Base-by-base conservation (phyloP, 2,888 invertebrate species). In the Cecidostiba fungosa region DNA sequence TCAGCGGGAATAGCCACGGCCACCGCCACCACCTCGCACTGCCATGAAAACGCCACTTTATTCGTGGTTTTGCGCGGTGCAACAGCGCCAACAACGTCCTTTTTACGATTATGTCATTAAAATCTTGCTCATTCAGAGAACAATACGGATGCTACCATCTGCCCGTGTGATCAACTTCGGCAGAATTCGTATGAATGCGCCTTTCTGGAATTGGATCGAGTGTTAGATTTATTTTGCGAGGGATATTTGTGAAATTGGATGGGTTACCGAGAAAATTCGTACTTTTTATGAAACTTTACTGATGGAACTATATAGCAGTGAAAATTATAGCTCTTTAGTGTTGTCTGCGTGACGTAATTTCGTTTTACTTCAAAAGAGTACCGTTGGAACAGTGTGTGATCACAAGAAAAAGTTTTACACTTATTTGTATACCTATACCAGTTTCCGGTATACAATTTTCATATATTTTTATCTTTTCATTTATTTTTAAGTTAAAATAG, bases 21-120 rank as follows among this genome's bases (percentile, higher is more conserved):
- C 54, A 23, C 39, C 39, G 78, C 54, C 36, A 3, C 59, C 36
- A 3, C 69, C 62, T 69, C 29, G 81, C 70, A 78, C 76, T 59
- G 29, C 73, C 79, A 69, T 81, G 81, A 84, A 86, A 83, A 83
- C 72, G 62, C 83, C 80, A 86, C 72, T 83, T 86, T 80, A 86
- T 86, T 80, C 83, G 82, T 74, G 77, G 78, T 82, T 85, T 85
- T 73, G 74, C 78, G n/a, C 29, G n/a, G 23, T 69, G 59, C 69
- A 50, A 80, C 16, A 66, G 85, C 73, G 66, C 70, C 76, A 77
- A 66, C 69, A 76, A 54, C 70, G 70, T 78, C 39, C 73, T 73
- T 78, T 82, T 82, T 74, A 85, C 78, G 78, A 85, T 85, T 82
- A 78, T 77, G 78, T 82, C 74, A 78, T 82, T 78, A 82, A 85